Conservation (phyloP, 2,113 vertebrate genomes). For the Jacana jacana region DNA sequence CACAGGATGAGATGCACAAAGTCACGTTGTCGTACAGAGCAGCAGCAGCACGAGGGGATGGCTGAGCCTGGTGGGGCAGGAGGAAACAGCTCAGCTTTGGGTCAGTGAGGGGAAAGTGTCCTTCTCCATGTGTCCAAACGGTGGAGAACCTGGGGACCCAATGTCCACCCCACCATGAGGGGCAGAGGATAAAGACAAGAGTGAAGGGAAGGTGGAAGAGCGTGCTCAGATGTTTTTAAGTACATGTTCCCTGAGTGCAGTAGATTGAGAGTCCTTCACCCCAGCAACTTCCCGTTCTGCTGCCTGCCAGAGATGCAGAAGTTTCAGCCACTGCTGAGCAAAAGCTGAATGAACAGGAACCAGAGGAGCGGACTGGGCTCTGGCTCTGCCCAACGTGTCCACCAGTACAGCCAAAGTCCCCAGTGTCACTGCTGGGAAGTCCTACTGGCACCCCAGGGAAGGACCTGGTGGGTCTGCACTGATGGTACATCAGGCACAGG, state of each 20-base stretch:
- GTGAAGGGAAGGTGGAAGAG: background rate
- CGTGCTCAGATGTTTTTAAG: background rate
- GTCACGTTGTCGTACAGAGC: accelerated
- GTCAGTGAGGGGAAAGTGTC: accelerated
- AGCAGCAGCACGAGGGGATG: background rate
- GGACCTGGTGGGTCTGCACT: accelerated
- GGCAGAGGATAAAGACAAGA: background rate
- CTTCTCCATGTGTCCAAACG: background rate
- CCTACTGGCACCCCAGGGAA: accelerated
- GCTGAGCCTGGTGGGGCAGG: background rate
- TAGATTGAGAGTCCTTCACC: background rate
- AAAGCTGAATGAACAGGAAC: background rate
- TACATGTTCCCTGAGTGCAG: background rate
- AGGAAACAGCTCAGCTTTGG: accelerated
- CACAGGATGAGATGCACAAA: background rate
- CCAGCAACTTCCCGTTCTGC: background rate
- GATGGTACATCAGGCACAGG: background rate
- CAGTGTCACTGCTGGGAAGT: background rate
- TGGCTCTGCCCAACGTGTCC: background rate
- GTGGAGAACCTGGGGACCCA: too few species aligned
- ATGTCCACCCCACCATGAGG: background rate
- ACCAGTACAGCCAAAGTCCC: background rate
- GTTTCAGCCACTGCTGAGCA: background rate
- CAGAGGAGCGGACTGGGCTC: background rate
- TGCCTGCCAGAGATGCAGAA: background rate